Percentiles rank a stretch among this genome's conserved stretches.
Evolutionary conservation across 2,797 vertebrate species (phyloP).

Genomic region (Acropternis orthonyx): DNA sequence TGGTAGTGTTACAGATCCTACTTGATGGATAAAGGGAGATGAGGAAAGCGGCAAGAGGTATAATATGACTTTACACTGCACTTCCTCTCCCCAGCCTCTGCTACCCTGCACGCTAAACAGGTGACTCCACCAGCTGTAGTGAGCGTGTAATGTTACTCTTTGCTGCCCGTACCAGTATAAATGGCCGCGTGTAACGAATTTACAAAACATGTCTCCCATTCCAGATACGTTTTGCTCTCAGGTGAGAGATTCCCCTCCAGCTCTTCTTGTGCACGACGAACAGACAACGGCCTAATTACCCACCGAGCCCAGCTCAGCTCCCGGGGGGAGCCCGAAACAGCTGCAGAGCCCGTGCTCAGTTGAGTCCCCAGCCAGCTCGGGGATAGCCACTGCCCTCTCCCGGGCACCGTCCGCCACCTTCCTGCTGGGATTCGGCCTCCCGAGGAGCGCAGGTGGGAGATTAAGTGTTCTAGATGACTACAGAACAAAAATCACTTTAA

Average conservation of each 20-base stretch:
- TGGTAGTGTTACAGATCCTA: not conserved
- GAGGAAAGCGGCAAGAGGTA: not conserved
- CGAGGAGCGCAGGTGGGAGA: not conserved
- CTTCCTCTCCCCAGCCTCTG: not conserved
- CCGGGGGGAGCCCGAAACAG: accelerated
- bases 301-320: accelerated
- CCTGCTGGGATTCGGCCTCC: not conserved
- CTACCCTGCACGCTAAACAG: not conserved
- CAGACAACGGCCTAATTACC: accelerated
- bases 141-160: not conserved
- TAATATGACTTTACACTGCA: not conserved
- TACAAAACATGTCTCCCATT: not conserved
- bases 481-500: not conserved
- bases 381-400: not conserved
- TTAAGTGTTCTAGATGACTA: not conserved
- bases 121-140: not conserved
- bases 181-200: not conserved
- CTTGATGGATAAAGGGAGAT: not conserved
- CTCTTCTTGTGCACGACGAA: not conserved
- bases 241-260: not conserved
- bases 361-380: not conserved
- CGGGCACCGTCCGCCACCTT: accelerated
- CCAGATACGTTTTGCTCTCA: not conserved
- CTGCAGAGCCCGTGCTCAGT: accelerated
- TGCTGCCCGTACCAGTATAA: not conserved